Evolutionary conservation across 2,888 invertebrate genomes (phyloP).

Genomic region (Adelphocoris suturalis): DNA sequence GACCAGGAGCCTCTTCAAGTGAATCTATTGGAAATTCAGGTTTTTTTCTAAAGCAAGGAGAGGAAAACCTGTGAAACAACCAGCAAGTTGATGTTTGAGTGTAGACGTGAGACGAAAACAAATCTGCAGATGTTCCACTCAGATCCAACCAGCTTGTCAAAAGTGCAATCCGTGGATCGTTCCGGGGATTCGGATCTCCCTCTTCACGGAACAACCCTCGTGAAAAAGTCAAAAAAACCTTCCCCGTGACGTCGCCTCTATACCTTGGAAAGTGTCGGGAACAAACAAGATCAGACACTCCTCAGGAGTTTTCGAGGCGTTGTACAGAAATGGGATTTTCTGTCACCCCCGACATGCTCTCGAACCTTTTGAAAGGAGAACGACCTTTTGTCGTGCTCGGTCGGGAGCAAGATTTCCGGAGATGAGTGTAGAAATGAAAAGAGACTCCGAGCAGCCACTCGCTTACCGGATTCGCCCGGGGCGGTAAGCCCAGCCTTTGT

Average conservation of each 20-base stretch:
- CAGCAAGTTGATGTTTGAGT: too few relatives aligned
- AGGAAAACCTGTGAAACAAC: too few relatives aligned
- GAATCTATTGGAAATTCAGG: too few relatives aligned
- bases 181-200: neutral
- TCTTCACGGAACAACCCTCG: neutral
- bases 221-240: neutral
- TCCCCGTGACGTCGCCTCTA: neutral
- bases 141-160: neutral
- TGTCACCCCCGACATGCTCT: neutral
- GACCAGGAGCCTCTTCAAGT: too few relatives aligned
- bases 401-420: neutral
- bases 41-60: too few relatives aligned
- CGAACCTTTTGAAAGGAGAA: neutral
- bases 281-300: slow-evolving; percentile 34
- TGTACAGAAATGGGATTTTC: slow-evolving; percentile 21
- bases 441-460: slow-evolving; percentile 7
- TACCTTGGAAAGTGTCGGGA: slow-evolving; percentile 23
- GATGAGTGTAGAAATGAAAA: slow-evolving; percentile 27
- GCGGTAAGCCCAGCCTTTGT: neutral
- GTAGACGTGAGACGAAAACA: neutral
- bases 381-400: neutral
- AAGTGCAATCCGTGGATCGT: neutral
- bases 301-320: neutral
- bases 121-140: slow-evolving; percentile 6
- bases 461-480: neutral